Evolutionary conservation across 2,113 vertebrate species (phyloP).

Genomic region (Tamias sibiricus): DNA sequence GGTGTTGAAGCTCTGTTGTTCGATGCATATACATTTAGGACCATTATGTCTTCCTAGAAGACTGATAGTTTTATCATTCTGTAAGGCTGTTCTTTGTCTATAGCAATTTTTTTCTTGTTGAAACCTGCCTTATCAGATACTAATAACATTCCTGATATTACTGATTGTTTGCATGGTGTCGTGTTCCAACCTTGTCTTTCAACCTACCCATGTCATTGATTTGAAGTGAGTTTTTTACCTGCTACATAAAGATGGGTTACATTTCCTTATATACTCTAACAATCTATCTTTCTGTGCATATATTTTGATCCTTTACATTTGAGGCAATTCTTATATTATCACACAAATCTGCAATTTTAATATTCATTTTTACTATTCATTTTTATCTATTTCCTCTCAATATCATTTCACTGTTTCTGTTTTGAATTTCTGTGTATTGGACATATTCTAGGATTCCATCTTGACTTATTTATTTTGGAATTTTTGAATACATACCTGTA

Average conservation of each 20-base stretch:
- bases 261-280: not conserved
- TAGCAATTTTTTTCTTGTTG: constrained; percentile 19
- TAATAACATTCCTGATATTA: not conserved
- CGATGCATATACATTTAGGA: not conserved
- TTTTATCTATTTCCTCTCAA: not conserved
- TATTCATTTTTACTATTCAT: not conserved
- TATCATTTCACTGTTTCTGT: not conserved
- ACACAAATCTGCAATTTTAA: not conserved
- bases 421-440: not conserved
- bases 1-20: not conserved
- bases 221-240: not conserved
- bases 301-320: not conserved
- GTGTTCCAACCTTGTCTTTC: not conserved
- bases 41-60: not conserved
- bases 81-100: not conserved
- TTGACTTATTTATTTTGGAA: not conserved
- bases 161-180: not conserved
- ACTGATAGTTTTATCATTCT: not conserved
- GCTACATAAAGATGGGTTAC: not conserved
- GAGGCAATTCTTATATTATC: not conserved
- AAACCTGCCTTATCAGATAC: not conserved
- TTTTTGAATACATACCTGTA: not conserved
- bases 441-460: not conserved
- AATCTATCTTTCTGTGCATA: not conserved
- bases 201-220: not conserved